Conservation (phyloP, 2,888 invertebrate genomes). For the Orthosia gothica region DNA sequence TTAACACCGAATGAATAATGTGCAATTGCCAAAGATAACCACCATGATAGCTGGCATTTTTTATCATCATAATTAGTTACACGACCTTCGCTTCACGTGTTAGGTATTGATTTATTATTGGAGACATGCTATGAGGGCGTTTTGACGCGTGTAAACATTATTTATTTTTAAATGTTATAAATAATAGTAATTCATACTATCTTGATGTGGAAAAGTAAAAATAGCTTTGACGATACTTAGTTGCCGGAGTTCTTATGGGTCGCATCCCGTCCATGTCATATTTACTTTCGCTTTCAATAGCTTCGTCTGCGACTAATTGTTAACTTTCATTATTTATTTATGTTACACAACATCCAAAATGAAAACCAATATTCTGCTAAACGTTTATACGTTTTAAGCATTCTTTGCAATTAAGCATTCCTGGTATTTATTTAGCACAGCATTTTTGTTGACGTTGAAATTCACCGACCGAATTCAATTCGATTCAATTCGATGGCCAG, state of each 20-base stretch:
- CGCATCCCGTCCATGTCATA: neutral
- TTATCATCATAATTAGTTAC: constrained; percentile 13
- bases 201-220: neutral
- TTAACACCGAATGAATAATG: constrained; percentile 5
- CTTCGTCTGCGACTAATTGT: neutral
- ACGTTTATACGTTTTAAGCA: neutral
- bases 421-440: neutral
- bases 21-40: constrained; percentile 18
- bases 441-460: constrained; percentile 8
- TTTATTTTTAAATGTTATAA: constrained; percentile 10
- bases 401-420: neutral
- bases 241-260: neutral
- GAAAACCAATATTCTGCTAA: neutral
- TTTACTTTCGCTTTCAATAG: neutral
- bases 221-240: neutral
- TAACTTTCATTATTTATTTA: neutral
- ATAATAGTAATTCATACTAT: neutral
- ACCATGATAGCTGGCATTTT: constrained; percentile 13
- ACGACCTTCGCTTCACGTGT: constrained; percentile 21
- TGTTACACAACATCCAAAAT: neutral
- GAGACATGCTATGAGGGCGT: neutral
- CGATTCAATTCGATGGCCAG: constrained; percentile 6
- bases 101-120: constrained; percentile 17
- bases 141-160: constrained; percentile 4
- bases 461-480: constrained; percentile 8